phyloP scores from a whole-genome alignment of 2,888 invertebrate genomes.

The Listrodromus nycthemerus region DNA sequence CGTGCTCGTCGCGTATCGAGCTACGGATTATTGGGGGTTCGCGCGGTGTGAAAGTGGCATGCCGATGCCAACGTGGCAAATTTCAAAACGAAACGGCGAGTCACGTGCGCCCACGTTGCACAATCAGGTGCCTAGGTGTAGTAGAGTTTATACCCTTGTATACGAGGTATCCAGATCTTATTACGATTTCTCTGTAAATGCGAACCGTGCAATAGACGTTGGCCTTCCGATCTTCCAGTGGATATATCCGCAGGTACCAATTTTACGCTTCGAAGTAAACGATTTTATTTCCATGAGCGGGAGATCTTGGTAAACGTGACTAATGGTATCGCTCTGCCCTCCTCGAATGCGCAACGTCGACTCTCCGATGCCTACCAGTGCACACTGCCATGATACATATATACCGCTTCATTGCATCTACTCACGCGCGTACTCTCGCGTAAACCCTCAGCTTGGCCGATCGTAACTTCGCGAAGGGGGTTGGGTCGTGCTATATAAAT shows the following conservation, averaged over 20 bases:
- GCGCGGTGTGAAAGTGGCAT: conserved; percentile 10
- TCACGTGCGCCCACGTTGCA: conserved; percentile 52
- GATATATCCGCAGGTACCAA: conserved; percentile 34
- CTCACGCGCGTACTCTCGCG: conserved; percentile 36
- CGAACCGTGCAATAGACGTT: conserved; percentile 33
- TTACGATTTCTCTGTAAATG: conserved; percentile 57
- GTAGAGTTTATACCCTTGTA: conserved; percentile 36
- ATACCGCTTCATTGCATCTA: conserved; percentile 37
- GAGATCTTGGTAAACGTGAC: conserved; percentile 70
- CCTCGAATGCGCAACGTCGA: conserved; percentile 67
- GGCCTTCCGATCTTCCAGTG: conserved; percentile 24
- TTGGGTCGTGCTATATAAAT: conserved; percentile 58
- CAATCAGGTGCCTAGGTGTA: conserved; percentile 40
- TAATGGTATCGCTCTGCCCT: conserved; percentile 68
- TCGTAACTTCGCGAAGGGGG: conserved; percentile 62
- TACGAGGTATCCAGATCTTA: conserved; percentile 50
- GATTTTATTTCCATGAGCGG: conserved; percentile 57
- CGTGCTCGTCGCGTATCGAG: background rate
- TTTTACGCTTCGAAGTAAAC: conserved; percentile 63
- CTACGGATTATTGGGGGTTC: background rate
- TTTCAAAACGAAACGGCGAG: conserved; percentile 49
- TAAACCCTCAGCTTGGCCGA: conserved; percentile 40
- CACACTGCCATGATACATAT: conserved; percentile 10
- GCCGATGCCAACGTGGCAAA: conserved; percentile 58
- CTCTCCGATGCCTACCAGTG: conserved; percentile 39